Evolutionary conservation across 2,888 invertebrate species (phyloP).

Genomic region (Theristus sp.): DNA sequence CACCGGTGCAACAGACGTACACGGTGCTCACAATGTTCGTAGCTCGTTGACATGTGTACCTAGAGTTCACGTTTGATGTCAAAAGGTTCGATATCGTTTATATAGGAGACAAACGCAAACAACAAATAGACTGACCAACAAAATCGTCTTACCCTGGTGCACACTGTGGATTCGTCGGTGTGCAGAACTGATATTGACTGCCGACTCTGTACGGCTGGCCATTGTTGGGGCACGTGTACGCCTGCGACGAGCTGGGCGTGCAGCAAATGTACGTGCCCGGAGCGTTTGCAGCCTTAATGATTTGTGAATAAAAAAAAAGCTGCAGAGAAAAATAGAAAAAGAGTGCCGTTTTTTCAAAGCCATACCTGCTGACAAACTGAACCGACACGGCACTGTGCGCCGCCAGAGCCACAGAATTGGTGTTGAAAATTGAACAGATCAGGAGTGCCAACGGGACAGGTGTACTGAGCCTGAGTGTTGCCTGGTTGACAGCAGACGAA

Average conservation of each 20-base stretch:
- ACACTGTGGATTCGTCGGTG: not conserved
- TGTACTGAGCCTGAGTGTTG: not conserved
- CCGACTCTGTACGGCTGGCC: not conserved
- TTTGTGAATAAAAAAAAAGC: not conserved
- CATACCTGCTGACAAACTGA: not conserved
- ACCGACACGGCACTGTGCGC: not conserved
- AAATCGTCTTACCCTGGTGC: not conserved
- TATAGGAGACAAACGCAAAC: not conserved
- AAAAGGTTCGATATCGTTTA: not conserved
- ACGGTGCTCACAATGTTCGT: not conserved
- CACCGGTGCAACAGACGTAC: not conserved
- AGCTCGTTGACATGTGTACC: not conserved
- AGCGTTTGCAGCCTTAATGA: too few relatives aligned
- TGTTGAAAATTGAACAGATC: not conserved
- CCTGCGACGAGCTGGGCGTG: not conserved
- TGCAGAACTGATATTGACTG: constrained; percentile 1
- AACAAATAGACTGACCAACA: too few relatives aligned
- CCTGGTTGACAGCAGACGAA: constrained; percentile 4
- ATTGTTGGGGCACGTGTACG: constrained; percentile 1
- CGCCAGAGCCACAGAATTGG: not conserved
- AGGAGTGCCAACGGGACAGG: not conserved
- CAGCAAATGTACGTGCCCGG: not conserved
- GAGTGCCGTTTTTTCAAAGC: not conserved
- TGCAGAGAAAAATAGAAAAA: not conserved
- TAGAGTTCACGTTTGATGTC: not conserved